Evolutionary conservation across 1,140 invertebrate genomes (phyloP).

Genomic region (Lordiphosa stackelbergi): DNA sequence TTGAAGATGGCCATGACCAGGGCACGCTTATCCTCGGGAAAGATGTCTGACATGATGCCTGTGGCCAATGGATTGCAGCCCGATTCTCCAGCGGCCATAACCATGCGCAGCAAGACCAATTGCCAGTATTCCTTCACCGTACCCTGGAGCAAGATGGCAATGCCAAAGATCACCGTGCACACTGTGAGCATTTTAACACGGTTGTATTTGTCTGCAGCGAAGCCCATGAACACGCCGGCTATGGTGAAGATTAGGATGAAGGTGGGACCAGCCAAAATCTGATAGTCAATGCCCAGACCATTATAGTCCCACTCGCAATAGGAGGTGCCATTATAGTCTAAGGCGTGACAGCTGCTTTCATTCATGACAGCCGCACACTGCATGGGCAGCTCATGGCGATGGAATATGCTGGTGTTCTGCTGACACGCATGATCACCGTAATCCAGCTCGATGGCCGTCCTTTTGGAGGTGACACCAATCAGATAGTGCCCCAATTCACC

Average conservation of each 20-base stretch:
- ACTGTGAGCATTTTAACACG: slow-evolving; percentile 86
- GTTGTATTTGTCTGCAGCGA: slow-evolving; percentile 88
- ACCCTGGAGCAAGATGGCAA: slow-evolving; percentile 90
- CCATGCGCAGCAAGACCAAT: slow-evolving; percentile 89
- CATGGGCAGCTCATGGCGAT: slow-evolving; percentile 80
- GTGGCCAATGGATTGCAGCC: slow-evolving; percentile 94
- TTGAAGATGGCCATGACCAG: slow-evolving; percentile 95
- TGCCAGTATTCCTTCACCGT: slow-evolving; percentile 94
- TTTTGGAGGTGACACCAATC: slow-evolving; percentile 91
- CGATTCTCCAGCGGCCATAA: slow-evolving; percentile 91
- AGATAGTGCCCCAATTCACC: slow-evolving; percentile 92
- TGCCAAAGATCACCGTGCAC: slow-evolving; percentile 88
- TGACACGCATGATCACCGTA: slow-evolving; percentile 93
- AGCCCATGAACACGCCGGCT: slow-evolving; percentile 89
- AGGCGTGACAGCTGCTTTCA: slow-evolving; percentile 81
- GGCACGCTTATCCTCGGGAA: slow-evolving; percentile 88
- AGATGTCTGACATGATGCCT: slow-evolving; percentile 89
- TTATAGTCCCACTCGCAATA: slow-evolving; percentile 96
- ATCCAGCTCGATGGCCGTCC: slow-evolving; percentile 88
- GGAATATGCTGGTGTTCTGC: slow-evolving; percentile 82
- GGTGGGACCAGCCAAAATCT: slow-evolving; percentile 92
- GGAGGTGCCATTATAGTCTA: slow-evolving; percentile 83
- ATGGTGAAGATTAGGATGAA: slow-evolving; percentile 95
- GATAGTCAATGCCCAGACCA: slow-evolving; percentile 93
- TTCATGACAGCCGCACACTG: slow-evolving; percentile 79